phyloP scores from a whole-genome alignment of 2,797 vertebrate species.

The Phataginus tetradactyla region DNA sequence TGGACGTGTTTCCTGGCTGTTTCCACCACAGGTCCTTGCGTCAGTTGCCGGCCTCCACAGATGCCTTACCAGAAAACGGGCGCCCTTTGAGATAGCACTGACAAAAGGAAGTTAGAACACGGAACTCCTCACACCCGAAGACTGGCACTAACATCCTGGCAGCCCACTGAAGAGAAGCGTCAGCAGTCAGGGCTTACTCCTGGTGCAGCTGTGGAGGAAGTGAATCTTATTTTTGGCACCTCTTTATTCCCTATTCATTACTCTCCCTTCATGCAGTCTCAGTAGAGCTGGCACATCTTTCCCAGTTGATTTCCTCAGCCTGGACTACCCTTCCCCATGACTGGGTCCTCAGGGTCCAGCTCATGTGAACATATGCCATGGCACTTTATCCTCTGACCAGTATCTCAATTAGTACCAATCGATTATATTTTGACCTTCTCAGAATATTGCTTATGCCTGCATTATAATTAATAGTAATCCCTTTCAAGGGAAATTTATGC shows the following conservation, averaged over 20 bases:
- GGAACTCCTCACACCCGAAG: neutral
- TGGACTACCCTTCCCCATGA: neutral
- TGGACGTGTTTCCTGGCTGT: neutral
- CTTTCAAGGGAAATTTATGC: neutral
- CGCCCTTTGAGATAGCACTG: neutral
- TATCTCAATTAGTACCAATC: neutral
- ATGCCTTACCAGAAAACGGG: neutral
- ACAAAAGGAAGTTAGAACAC: neutral
- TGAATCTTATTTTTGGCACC: neutral
- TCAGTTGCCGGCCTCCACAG: neutral
- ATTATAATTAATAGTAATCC: neutral
- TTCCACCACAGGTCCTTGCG: neutral
- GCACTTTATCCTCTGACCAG: neutral
- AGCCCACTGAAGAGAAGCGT: neutral
- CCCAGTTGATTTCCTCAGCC: neutral
- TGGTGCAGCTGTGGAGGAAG: neutral
- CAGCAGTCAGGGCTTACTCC: neutral
- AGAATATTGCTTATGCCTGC: neutral
- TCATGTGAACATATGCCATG: neutral
- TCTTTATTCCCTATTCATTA: neutral
- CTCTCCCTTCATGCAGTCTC: neutral
- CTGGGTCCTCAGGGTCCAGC: neutral
- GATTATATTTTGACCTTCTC: neutral
- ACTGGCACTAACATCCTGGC: fast-evolving
- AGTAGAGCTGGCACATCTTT: neutral